Evolutionary conservation across 1,140 invertebrate species (phyloP).

Genomic region (Lerema accius): DNA sequence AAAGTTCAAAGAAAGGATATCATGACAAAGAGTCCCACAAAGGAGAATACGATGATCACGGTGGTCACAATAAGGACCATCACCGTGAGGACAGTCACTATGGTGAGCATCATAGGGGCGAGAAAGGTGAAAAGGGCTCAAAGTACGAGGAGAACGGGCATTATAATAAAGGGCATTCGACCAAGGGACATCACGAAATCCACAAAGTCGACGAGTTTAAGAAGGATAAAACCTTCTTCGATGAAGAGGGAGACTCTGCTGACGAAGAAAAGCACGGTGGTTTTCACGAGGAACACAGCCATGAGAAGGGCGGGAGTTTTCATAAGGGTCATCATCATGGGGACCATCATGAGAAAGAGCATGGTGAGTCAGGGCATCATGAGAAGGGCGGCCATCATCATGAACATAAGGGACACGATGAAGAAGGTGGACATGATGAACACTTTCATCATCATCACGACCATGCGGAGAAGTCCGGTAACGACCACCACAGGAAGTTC

Average conservation of each 20-base stretch:
- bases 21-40: constrained; percentile 88
- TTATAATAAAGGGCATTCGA: constrained; percentile 90
- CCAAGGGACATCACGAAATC: constrained; percentile 90
- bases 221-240: constrained; percentile 85
- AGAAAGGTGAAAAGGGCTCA: constrained; percentile 86
- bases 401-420: constrained; percentile 82
- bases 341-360: constrained; percentile 83
- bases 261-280: constrained; percentile 87
- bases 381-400: constrained; percentile 82
- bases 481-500: constrained; percentile 78
- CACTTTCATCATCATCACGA: constrained; percentile 84
- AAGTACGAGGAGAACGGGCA: constrained; percentile 84
- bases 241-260: constrained; percentile 89
- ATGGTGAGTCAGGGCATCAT: constrained; percentile 72
- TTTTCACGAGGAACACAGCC: constrained; percentile 86
- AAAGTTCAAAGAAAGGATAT: constrained; percentile 88
- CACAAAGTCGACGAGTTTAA: constrained; percentile 89
- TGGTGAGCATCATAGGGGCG: constrained; percentile 87
- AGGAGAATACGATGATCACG: constrained; percentile 88
- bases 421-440: constrained; percentile 77
- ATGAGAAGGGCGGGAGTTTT: constrained; percentile 86
- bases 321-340: constrained; percentile 87
- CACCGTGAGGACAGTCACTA: constrained; percentile 89
- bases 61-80: constrained; percentile 88
- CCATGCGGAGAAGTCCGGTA: constrained; percentile 83